A percentile compares a stretch with the other conserved stretches of the same genome.
Evolutionary conservation across 2,888 invertebrate species (phyloP).

Genomic region (Leptinotarsa rubiginosa): DNA sequence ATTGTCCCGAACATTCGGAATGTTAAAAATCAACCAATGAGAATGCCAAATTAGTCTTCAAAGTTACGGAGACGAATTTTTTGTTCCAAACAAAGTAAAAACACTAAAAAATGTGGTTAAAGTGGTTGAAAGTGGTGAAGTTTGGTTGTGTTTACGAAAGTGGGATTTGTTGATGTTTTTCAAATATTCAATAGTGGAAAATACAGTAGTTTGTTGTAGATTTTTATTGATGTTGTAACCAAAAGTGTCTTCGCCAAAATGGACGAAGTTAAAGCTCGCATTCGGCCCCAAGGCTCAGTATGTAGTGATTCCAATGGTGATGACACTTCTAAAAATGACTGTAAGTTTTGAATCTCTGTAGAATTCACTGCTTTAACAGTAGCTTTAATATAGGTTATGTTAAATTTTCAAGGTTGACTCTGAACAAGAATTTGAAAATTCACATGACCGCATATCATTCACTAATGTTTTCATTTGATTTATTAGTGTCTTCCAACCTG

Average conservation of each 20-base stretch:
- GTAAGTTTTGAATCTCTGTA: slow-evolving; percentile 53
- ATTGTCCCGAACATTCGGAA: slow-evolving; percentile 45
- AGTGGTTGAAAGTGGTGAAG: slow-evolving; percentile 50
- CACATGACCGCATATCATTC: slow-evolving; percentile 25
- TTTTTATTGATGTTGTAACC: slow-evolving; percentile 60
- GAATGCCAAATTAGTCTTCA: slow-evolving; percentile 61
- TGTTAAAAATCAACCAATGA: slow-evolving; percentile 58
- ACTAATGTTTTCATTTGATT: slow-evolving; percentile 36
- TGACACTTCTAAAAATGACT: slow-evolving; percentile 59
- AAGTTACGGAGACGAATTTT: slow-evolving; percentile 62
- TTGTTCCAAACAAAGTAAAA: slow-evolving; percentile 61
- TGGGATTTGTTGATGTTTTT: slow-evolving; percentile 46
- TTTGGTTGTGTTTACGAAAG: slow-evolving; percentile 40
- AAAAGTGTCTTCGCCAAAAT: slow-evolving; percentile 63
- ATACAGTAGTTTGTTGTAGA: slow-evolving; percentile 34
- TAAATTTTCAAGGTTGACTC: slow-evolving; percentile 25
- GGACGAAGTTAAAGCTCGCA: slow-evolving; percentile 65
- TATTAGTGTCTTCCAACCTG: slow-evolving; percentile 59
- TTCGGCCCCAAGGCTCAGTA: slow-evolving; percentile 63
- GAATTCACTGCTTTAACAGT: not conserved
- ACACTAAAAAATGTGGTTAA: slow-evolving; percentile 58
- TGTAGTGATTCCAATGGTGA: slow-evolving; percentile 65
- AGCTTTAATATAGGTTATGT: slow-evolving; percentile 49
- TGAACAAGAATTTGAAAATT: slow-evolving; percentile 14
- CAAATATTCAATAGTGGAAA: slow-evolving; percentile 29